A percentile compares a stretch with the other conserved stretches of the same genome.
phyloP scores from a whole-genome alignment of 2,888 invertebrate genomes.

The Chaetoderma sp. region DNA sequence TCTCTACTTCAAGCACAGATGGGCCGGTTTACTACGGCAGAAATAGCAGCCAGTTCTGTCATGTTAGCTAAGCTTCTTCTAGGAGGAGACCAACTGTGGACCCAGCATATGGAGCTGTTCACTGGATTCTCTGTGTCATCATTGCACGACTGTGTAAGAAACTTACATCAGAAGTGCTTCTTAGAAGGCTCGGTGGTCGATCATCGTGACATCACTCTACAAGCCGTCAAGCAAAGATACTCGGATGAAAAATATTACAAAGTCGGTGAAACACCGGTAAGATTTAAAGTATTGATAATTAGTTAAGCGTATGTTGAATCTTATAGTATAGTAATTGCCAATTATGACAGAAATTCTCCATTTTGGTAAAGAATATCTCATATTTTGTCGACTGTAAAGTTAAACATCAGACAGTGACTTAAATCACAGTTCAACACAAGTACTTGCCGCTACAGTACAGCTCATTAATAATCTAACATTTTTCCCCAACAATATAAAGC shows the following conservation, averaged over 20 bases:
- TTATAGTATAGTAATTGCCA: not conserved
- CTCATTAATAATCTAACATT: too few species aligned
- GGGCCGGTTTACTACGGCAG: conserved; percentile 59
- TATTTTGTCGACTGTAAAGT: not conserved
- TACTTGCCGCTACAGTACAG: too few species aligned
- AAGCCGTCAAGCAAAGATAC: conserved; percentile 64
- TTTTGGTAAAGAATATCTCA: not conserved
- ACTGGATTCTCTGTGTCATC: conserved; percentile 60
- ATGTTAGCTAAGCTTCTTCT: conserved; percentile 56
- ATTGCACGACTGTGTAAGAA: conserved; percentile 55
- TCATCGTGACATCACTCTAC: conserved; percentile 59
- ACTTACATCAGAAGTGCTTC: conserved; percentile 64
- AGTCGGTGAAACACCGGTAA: conserved; percentile 59
- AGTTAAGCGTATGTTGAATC: not conserved
- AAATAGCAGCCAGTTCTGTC: conserved; percentile 61
- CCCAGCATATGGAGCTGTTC: conserved; percentile 50
- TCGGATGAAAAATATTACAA: conserved; percentile 52
- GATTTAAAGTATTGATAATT: too few species aligned
- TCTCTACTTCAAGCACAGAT: conserved; percentile 63
- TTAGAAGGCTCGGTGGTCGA: conserved; percentile 60
- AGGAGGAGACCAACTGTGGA: conserved; percentile 59
- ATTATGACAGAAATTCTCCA: not conserved
- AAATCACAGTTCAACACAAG: too few species aligned
- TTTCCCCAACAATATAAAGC: too few species aligned
- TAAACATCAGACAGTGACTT: not conserved